Conservation (phyloP, 2,888 invertebrate genomes). For the Caenorhabditis sp. region DNA sequence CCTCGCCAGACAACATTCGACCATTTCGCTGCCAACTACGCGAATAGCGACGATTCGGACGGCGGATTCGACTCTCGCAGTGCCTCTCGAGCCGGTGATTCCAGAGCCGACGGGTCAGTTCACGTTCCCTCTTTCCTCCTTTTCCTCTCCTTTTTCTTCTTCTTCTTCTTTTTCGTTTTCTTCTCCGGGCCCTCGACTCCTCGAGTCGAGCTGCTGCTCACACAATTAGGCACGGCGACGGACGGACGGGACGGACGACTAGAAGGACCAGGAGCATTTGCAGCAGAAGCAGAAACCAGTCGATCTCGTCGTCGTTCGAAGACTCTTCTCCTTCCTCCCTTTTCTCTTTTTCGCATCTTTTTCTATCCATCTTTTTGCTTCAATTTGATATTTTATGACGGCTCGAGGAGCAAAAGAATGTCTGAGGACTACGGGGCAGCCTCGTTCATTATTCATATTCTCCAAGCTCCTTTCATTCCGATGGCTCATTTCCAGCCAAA, state of each 20-base stretch:
- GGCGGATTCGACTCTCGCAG: slow-evolving; percentile 38
- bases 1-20: slow-evolving; percentile 18
- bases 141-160: slow-evolving; percentile 20
- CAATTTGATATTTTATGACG: slow-evolving; percentile 28
- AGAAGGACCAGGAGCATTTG: no score
- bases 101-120: slow-evolving; percentile 25
- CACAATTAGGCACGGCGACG: slow-evolving; percentile 57
- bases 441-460: slow-evolving; percentile 54
- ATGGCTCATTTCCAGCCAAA: no score
- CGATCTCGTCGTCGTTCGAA: slow-evolving; percentile 8
- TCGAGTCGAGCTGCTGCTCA: slow-evolving; percentile 36
- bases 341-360: slow-evolving; percentile 17
- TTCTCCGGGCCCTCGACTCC: slow-evolving; percentile 25
- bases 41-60: slow-evolving; percentile 56
- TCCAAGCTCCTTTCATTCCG: slow-evolving; percentile 32
- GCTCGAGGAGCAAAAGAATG: slow-evolving; percentile 13
- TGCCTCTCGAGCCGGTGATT: slow-evolving; percentile 29
- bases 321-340: slow-evolving; percentile 5
- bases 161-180: slow-evolving; percentile 14
- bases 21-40: neutral
- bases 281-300: slow-evolving; percentile 29
- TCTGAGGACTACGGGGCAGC: slow-evolving; percentile 20
- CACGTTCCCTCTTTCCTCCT: slow-evolving; percentile 10
- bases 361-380: slow-evolving; percentile 26
- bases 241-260: no score